A percentile compares a stretch with the other conserved stretches of the same genome.
Evolutionary conservation across 2,797 vertebrate species (phyloP).

Genomic region (Balearica regulorum): DNA sequence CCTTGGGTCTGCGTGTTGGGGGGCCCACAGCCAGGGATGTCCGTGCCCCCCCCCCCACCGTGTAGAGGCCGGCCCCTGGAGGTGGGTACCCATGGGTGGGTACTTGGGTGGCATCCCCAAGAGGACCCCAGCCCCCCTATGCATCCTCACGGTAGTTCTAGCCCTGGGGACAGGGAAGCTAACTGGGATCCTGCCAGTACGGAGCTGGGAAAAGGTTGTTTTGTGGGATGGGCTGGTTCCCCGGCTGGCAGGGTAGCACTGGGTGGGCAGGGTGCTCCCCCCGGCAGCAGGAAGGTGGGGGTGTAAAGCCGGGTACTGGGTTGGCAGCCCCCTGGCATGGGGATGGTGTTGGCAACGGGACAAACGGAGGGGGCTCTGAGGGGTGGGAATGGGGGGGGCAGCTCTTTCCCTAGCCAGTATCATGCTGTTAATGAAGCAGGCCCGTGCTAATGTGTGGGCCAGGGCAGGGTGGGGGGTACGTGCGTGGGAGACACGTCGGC

Average conservation of each 20-base stretch:
- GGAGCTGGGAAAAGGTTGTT: neutral
- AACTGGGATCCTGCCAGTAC: neutral
- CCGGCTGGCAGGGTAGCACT: neutral
- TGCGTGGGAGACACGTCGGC: neutral
- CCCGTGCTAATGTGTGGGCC: neutral
- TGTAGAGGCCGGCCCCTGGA: neutral
- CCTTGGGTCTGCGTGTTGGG: neutral
- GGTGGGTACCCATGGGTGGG: neutral
- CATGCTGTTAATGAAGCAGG: constrained; percentile 21
- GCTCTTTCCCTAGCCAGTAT: neutral
- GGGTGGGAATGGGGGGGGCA: neutral
- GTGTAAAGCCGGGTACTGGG: neutral
- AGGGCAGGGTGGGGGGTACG: neutral
- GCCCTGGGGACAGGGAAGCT: neutral
- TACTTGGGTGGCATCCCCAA: neutral
- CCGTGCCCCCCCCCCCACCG: neutral
- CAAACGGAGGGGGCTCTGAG: neutral
- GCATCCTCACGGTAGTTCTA: neutral
- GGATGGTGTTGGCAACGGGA: neutral
- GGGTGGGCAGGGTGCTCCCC: neutral
- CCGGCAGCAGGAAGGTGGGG: neutral
- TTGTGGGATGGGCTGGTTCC: neutral
- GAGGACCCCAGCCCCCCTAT: neutral
- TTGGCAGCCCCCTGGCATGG: rapidly evolving
- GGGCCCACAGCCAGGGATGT: neutral